These are phyloP conservation scores for Betta splendens DNA, from an alignment of 2,797 vertebrate genomes.

Conservation along the genomic window DNA sequence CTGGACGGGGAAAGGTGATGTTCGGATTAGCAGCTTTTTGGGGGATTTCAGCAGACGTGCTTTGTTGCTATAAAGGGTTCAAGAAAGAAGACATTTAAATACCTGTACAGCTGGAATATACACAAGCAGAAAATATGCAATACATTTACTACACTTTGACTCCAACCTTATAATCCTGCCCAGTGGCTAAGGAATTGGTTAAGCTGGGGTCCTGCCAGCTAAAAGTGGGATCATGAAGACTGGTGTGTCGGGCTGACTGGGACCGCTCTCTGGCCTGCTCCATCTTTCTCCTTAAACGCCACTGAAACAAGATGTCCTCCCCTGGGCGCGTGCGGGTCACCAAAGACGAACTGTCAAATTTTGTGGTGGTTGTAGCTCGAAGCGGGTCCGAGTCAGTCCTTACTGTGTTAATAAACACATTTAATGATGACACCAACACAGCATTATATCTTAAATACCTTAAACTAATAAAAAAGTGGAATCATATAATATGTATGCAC, in stretches of 20 bases:
- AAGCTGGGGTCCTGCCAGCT: conserved; percentile 41
- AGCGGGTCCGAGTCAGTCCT: conserved; percentile 23
- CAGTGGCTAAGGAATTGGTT: conserved; percentile 20
- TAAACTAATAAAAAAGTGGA: not conserved
- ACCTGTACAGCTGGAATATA: not conserved
- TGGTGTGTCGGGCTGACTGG: conserved; percentile 37
- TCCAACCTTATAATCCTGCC: conserved; percentile 53
- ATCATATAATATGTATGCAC: not conserved
- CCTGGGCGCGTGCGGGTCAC: conserved; percentile 68
- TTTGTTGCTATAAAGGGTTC: conserved; percentile 27
- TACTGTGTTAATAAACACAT: conserved; percentile 33
- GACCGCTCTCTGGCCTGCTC: conserved; percentile 78
- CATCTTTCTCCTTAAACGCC: conserved; percentile 90
- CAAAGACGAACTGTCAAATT: conserved; percentile 23
- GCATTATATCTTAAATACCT: not conserved
- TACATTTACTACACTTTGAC: not conserved
- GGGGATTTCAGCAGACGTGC: conserved; percentile 19
- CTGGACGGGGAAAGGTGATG: conserved; percentile 21
- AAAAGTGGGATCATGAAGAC: conserved; percentile 33
- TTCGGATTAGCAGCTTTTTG: conserved; percentile 37
- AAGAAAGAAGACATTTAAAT: not conserved
- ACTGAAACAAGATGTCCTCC: conserved; percentile 91
- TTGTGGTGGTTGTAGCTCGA: conserved; percentile 18
- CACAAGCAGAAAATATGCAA: not conserved
- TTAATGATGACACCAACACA: conserved; percentile 10